Conservation (phyloP, 2,797 vertebrate genomes). For the Microtus agrestis region DNA sequence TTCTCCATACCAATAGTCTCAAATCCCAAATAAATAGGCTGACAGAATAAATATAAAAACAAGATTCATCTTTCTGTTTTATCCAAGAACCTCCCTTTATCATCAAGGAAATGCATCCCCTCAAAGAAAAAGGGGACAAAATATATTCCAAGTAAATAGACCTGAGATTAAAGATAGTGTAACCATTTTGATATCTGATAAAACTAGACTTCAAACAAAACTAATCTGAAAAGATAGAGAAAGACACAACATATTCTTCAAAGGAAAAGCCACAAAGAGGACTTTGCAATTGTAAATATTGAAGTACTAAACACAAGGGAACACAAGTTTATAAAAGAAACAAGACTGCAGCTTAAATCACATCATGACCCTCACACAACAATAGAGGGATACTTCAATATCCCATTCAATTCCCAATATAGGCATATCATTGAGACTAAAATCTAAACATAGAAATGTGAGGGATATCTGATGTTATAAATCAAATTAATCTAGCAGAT, state of each 20-base stretch:
- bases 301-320: background rate
- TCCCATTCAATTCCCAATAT: background rate
- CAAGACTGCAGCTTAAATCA: background rate
- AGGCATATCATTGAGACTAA: background rate
- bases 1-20: too few species aligned
- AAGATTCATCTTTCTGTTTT: too few species aligned
- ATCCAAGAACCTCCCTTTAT: background rate
- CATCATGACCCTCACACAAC: background rate
- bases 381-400: background rate
- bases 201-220: background rate
- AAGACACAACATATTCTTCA: background rate
- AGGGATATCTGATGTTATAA: background rate
- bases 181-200: background rate
- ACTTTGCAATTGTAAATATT: background rate
- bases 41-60: too few species aligned
- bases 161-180: background rate
- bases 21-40: too few species aligned
- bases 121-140: background rate
- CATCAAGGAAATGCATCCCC: background rate
- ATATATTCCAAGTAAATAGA: background rate
- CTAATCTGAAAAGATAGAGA: background rate
- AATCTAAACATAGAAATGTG: background rate
- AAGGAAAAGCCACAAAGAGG: background rate
- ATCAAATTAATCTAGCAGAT: background rate
- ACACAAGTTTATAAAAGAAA: background rate